phyloP scores from a whole-genome alignment of 2,113 vertebrate species.

The Dasyornis broadbenti region DNA sequence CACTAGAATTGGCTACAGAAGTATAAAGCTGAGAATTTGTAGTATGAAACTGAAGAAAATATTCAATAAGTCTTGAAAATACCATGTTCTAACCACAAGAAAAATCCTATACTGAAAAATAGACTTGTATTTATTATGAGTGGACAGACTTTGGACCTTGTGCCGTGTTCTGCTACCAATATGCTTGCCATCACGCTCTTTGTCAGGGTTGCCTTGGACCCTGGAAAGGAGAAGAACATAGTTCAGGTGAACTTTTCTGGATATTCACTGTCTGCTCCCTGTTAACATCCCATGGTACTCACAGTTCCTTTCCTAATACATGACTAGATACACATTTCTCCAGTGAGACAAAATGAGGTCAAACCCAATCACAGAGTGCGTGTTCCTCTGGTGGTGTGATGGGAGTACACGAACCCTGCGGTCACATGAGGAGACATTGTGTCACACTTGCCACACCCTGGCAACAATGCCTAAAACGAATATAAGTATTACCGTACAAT shows the following conservation, averaged over 20 bases:
- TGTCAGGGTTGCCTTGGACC: neutral
- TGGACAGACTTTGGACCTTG: neutral
- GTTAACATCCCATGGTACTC: accelerated
- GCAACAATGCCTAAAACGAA: neutral
- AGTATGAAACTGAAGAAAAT: neutral
- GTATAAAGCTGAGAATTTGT: neutral
- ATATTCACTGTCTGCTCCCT: neutral
- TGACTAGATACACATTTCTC: neutral
- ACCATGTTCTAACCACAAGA: neutral
- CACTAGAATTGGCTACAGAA: neutral
- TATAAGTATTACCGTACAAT: neutral
- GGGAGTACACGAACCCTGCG: neutral
- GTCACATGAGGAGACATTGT: neutral
- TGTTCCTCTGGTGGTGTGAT: neutral
- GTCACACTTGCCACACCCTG: neutral
- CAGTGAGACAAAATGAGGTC: neutral
- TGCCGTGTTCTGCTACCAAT: neutral
- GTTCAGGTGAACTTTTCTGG: neutral
- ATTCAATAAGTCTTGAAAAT: neutral
- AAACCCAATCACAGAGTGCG: neutral
- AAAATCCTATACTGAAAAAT: neutral
- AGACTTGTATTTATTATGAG: neutral
- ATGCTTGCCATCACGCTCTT: neutral
- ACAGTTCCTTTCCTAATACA: too few species aligned
- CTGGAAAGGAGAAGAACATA: neutral